These are phyloP conservation scores for Panthera uncia DNA, from an alignment of 2,113 vertebrate genomes.

Conservation along the genomic window DNA sequence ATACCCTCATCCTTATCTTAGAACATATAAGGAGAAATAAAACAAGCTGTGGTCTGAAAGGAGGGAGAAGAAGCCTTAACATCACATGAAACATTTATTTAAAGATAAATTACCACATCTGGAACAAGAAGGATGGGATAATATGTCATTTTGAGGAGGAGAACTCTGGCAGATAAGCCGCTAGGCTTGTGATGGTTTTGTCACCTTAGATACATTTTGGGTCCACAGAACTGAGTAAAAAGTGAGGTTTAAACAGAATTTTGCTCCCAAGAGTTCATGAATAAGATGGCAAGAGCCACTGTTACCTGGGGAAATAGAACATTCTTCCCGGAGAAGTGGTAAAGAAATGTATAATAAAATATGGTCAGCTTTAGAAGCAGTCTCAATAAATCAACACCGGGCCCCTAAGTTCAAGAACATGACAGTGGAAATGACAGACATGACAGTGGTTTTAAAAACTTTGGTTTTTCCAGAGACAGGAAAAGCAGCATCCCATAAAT, in stretches of 20 bases:
- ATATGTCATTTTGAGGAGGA: constrained; percentile 25
- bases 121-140: background rate
- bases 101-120: constrained; percentile 57
- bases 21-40: constrained; percentile 55
- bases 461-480: background rate
- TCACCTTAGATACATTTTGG: constrained; percentile 14
- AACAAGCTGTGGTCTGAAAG: constrained; percentile 12
- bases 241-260: constrained; percentile 34
- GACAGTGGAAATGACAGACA: background rate
- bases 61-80: constrained; percentile 35
- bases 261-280: background rate
- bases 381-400: background rate
- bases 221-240: background rate
- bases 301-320: background rate
- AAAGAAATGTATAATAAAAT: background rate
- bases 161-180: constrained; percentile 14
- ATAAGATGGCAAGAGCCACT: background rate
- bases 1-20: constrained; percentile 36
- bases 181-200: constrained; percentile 5
- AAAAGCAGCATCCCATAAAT: background rate
- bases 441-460: background rate
- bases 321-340: background rate
- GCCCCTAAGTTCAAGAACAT: background rate
- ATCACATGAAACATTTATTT: constrained; percentile 59
- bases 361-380: background rate